Evolutionary conservation across 2,113 vertebrate genomes (phyloP), one percentile per base, ranked within the genome.

Genomic region (Bostrychus sinensis): DNA sequence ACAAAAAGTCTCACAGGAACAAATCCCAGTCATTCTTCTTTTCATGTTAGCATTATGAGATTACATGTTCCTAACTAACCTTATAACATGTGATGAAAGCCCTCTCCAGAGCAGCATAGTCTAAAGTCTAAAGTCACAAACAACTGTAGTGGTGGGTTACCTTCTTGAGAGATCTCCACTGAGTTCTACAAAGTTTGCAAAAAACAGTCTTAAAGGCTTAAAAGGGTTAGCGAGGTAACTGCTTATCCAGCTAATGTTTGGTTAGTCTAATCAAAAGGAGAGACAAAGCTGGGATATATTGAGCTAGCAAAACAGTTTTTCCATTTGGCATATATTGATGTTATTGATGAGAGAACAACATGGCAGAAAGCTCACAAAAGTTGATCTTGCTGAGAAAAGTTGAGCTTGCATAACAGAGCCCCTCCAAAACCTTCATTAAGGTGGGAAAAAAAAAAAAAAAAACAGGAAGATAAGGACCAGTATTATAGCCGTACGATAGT

Each of bases 1-100:
- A 23, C 43, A 23, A 19, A 5, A 46, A 23, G 43, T 46, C 42
- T 19, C 4, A 43, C 7, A 10, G 17, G 3, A 43, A 20, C 42
- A 43, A 43, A 43, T 19, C 43, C 43, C 11, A 1, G 22, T 6
- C 12, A 25, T 13, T 25, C 20, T 48, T 4, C 45, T 22, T 22
- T 48, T 48, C 45, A 25, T 48, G 12, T 48, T 11, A 12, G 45
- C 45, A 25, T 48, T 48, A 48, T 23, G 22, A 48, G 45, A 48
- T 48, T 48, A 23, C 20, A 14, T 46, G 23, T 11, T 25, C 8
- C 16, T 20, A n/a, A 0, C 8, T 45, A 25, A 48, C 22, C 20
- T 25, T 13, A n/a, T n/a, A 48, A 5, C 45, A 48, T 48, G 45
- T 48, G 45, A 48, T 23, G 22, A 11, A 5, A 6, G 45, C 3